Base-by-base conservation (phyloP, 2,797 vertebrate species). In the Sebastes kiyomatsui region DNA sequence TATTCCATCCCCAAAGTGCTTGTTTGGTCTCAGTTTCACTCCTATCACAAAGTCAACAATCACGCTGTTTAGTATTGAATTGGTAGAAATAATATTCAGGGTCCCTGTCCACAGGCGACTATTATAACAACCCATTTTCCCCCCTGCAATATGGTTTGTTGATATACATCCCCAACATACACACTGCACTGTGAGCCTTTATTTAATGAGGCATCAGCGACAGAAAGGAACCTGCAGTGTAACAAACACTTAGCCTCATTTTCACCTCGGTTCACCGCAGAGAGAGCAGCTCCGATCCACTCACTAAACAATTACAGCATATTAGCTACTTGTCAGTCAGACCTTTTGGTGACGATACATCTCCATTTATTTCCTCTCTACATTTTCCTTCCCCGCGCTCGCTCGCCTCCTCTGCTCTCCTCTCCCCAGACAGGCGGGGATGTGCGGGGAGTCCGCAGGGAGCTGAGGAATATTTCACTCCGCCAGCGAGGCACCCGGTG, bases 301-400 rank as follows among this genome's bases (percentile, higher is more conserved):
- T 82, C 27, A 52, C 90, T 77, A 87, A 94, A 93, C 92, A 94
- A 94, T 93, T 94, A 94, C 82, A 85, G 81, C 88, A 80, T 87
- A 94, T 94, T 93, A 95, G 84, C 88, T 85, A 80, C 92, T 88
- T 95, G 93, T 94, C 94, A 94, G 88, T 94, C 92, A 94, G 93
- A 93, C 91, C 93, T 94, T 94, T 92, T 87, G 88, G 91, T 86
- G 85, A 89, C 67, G 73, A 92, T 93, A 92, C 88, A 87, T 94
- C 93, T 94, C 90, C 87, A 93, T 94, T 93, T 90, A 90, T 92
- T 92, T 88, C 82, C 89, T 89, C 87, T 89, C 85, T 81, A 76
- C 87, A 75, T 83, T 91, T 81, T 90, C 82, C 68, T 84, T 90
- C 83, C 82, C 82, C 58, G 75, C 38, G 61, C 71, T 90, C 64